phyloP scores from a whole-genome alignment of 2,797 vertebrate genomes.

The Zalophus californianus region DNA sequence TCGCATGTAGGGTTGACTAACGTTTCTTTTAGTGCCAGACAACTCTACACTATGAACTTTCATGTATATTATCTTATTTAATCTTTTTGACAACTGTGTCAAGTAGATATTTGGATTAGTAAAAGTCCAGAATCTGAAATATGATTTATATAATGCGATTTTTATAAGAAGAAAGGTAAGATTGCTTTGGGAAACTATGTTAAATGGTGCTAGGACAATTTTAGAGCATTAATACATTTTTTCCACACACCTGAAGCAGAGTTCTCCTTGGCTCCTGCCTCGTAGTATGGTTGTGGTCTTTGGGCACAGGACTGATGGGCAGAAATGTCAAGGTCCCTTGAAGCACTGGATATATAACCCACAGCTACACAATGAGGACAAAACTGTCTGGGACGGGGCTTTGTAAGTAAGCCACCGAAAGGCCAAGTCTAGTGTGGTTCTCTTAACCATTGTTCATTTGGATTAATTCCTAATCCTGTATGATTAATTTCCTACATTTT shows the following conservation, averaged over 20 bases:
- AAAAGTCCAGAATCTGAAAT: not conserved
- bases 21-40: conserved; percentile 15
- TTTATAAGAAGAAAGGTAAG: not conserved
- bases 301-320: not conserved
- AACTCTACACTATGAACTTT: not conserved
- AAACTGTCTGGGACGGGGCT: not conserved
- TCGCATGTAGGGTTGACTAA: not conserved
- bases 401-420: not conserved
- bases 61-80: not conserved
- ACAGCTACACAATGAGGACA: fast-evolving
- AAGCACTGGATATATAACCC: not conserved
- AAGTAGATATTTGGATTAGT: not conserved
- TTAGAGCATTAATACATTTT: not conserved
- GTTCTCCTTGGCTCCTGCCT: not conserved
- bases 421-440: not conserved
- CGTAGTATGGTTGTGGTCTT: fast-evolving
- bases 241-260: not conserved
- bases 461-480: not conserved
- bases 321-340: not conserved
- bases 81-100: not conserved
- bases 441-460: not conserved
- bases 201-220: not conserved
- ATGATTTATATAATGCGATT: not conserved
- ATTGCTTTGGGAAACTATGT: not conserved
- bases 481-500: not conserved